Evolutionary conservation across 2,797 vertebrate species (phyloP).

Genomic region (Cygnus olor): DNA sequence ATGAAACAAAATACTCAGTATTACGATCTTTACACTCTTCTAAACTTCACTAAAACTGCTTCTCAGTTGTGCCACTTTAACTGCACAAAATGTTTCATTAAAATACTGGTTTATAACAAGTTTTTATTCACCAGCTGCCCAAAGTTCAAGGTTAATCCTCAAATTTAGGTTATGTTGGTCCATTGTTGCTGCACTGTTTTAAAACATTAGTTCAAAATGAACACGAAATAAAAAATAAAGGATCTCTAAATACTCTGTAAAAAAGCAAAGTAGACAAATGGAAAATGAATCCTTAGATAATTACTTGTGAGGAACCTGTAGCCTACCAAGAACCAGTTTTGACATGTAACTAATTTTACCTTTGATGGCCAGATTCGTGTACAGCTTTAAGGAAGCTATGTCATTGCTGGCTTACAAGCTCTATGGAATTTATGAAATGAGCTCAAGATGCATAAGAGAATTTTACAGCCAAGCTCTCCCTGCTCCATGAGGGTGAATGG

Average conservation of each 20-base stretch:
- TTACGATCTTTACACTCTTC: background rate
- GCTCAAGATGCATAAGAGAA: background rate
- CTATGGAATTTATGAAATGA: rapidly evolving
- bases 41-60: background rate
- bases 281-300: background rate
- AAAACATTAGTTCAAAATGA: background rate
- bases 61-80: background rate
- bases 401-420: background rate
- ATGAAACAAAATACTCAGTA: background rate
- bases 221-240: background rate
- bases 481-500: background rate
- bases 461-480: background rate
- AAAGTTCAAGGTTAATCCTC: background rate
- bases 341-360: background rate
- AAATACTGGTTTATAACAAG: background rate
- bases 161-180: background rate
- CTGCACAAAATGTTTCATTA: background rate
- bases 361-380: background rate
- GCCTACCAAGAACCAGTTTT: background rate
- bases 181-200: background rate
- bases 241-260: background rate
- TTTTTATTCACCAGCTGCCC: background rate
- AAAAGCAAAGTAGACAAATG: background rate
- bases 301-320: background rate
- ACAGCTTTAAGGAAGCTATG: background rate